Evolutionary conservation across 2,797 vertebrate species (phyloP).

Genomic region (Taenioides sp.): DNA sequence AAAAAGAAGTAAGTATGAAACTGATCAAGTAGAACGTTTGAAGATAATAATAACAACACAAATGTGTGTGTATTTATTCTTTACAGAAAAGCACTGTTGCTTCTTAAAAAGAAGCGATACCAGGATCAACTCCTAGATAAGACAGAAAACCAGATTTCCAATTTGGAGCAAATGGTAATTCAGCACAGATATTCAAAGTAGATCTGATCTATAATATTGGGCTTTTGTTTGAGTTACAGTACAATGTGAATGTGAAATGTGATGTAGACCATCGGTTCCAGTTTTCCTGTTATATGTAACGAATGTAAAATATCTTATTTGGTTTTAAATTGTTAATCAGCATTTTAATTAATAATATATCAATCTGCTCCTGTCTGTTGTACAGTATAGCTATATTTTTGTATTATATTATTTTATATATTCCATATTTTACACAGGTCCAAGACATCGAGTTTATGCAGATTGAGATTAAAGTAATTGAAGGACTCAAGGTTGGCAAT

Average conservation of each 20-base stretch:
- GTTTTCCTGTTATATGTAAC: too few relatives aligned
- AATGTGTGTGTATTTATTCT: conserved; percentile 4
- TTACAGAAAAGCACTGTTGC: conserved; percentile 85
- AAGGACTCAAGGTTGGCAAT: conserved; percentile 91
- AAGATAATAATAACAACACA: neutral
- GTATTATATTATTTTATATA: conserved; percentile 5
- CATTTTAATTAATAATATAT: too few relatives aligned
- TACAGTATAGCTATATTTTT: neutral
- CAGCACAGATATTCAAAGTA: neutral
- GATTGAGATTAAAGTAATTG: conserved; percentile 93
- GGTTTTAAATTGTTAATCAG: too few relatives aligned
- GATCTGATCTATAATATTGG: neutral
- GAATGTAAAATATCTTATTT: too few relatives aligned
- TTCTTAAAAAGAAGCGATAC: conserved; percentile 93
- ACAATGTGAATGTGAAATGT: neutral
- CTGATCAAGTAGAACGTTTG: neutral
- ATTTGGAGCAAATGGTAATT: conserved; percentile 88
- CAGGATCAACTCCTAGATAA: conserved; percentile 89
- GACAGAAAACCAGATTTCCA: conserved; percentile 90
- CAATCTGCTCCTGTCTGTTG: neutral
- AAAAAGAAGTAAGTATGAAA: conserved; percentile 84
- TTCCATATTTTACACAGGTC: conserved; percentile 60
- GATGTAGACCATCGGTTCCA: neutral
- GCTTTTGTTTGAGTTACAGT: neutral
- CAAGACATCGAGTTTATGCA: conserved; percentile 92